A percentile compares a stretch with the other conserved stretches of the same genome.
These are phyloP conservation scores for Montipora foliosa DNA, from an alignment of 64 coral and sea anemone genomes.

Conservation along the genomic window DNA sequence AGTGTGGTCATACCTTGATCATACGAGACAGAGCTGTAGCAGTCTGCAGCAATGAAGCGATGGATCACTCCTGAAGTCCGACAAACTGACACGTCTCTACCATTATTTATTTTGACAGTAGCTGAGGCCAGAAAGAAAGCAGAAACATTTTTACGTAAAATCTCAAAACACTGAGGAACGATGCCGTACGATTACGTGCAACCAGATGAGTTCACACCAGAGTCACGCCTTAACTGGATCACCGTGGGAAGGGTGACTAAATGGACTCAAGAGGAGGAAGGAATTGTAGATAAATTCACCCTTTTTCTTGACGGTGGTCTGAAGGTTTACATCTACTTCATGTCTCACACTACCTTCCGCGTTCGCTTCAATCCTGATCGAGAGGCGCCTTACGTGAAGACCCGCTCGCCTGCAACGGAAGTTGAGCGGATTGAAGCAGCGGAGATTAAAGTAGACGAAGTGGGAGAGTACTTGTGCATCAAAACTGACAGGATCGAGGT, in stretches of 20 bases:
- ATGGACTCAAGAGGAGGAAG: constrained; percentile 79
- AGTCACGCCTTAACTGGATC: constrained; percentile 69
- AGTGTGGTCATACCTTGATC: too few species aligned
- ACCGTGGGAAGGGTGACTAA: constrained; percentile 37
- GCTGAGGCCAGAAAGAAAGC: too few species aligned
- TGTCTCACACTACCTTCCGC: constrained; percentile 64
- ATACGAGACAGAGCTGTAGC: too few species aligned
- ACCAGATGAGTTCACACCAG: constrained; percentile 78
- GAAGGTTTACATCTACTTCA: constrained; percentile 73
- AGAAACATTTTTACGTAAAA: too few species aligned
- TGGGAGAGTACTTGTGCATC: constrained; percentile 33
- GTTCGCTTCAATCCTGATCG: constrained; percentile 85
- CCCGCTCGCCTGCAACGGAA: constrained; percentile 78
- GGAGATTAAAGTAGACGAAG: constrained; percentile 55
- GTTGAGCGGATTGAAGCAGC: constrained; percentile 76
- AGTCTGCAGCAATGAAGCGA: too few species aligned
- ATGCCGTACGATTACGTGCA: constrained; percentile 79
- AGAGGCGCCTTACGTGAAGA: constrained; percentile 63
- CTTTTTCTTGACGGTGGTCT: constrained; percentile 63
- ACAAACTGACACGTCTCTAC: too few species aligned
- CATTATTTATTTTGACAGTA: too few species aligned
- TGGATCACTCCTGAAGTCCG: too few species aligned
- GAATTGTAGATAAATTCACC: constrained; percentile 80
- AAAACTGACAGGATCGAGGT: constrained; percentile 60
- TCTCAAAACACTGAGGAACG: neutral